Conservation (phyloP, 2,888 invertebrate genomes). For the Stenoptilia bipunctidactyla region DNA sequence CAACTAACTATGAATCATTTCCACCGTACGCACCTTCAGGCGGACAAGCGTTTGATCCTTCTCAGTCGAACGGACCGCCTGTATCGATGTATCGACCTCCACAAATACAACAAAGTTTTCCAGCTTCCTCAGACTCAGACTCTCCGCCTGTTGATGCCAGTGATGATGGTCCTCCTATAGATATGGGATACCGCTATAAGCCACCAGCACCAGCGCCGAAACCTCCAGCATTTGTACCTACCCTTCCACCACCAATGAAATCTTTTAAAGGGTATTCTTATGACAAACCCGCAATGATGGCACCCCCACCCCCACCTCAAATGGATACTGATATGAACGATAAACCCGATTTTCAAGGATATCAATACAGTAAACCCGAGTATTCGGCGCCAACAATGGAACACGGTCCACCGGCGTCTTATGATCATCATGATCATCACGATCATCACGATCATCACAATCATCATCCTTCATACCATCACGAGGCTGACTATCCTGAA, state of each 20-base stretch:
- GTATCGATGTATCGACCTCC: slow-evolving; percentile 28
- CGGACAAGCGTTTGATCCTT: slow-evolving; percentile 15
- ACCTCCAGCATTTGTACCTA: slow-evolving; percentile 31
- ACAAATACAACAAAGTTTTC: slow-evolving; percentile 20
- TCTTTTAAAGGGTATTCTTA: slow-evolving; percentile 47
- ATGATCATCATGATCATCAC: slow-evolving; percentile 3
- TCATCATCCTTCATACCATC: slow-evolving; percentile 20
- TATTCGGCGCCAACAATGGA: slow-evolving; percentile 23
- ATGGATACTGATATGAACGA: slow-evolving; percentile 19
- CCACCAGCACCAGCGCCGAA: slow-evolving; percentile 28
- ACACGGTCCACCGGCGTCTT: slow-evolving; percentile 10
- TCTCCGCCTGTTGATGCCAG: slow-evolving; percentile 23
- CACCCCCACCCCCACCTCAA: slow-evolving; percentile 26
- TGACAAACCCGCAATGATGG: slow-evolving; percentile 38
- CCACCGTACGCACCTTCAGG: slow-evolving; percentile 42
- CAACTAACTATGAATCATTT: slow-evolving; percentile 49
- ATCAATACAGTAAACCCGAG: slow-evolving; percentile 16
- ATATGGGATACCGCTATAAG: slow-evolving; percentile 43
- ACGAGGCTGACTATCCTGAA: slow-evolving; percentile 43
- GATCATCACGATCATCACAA: slow-evolving; percentile 16
- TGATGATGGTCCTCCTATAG: slow-evolving; percentile 24
- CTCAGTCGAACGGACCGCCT: slow-evolving; percentile 19
- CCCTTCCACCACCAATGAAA: slow-evolving; percentile 33
- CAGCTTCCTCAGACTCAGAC: slow-evolving; percentile 23
- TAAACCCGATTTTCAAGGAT: slow-evolving; percentile 31